phyloP scores from a whole-genome alignment of 2,113 vertebrate species.

The Orthonyx spaldingii region DNA sequence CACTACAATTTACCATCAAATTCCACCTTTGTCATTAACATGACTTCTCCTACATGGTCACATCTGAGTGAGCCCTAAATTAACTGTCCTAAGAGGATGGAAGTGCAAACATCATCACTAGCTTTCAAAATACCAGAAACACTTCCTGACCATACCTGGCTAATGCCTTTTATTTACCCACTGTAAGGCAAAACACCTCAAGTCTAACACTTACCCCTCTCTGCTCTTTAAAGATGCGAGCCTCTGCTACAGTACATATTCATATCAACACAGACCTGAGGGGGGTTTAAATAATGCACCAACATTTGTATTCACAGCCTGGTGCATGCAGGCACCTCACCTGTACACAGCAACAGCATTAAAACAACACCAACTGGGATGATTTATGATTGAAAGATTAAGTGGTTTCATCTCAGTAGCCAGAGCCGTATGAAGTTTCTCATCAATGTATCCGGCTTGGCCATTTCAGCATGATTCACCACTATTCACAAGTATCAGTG shows the following conservation, averaged over 20 bases:
- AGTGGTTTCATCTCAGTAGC: conserved; percentile 47
- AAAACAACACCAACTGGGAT: background rate
- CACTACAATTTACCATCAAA: background rate
- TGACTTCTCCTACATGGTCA: background rate
- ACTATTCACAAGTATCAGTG: background rate
- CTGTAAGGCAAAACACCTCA: accelerated
- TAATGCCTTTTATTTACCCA: background rate
- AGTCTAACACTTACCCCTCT: background rate
- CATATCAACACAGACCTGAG: accelerated
- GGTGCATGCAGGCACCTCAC: background rate
- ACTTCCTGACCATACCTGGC: background rate
- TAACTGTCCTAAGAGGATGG: background rate
- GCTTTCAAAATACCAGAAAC: background rate
- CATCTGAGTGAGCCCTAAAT: background rate
- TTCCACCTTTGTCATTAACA: background rate
- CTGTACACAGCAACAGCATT: background rate
- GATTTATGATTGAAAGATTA: background rate
- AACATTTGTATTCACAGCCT: background rate
- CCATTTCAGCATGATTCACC: conserved; percentile 27
- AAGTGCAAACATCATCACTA: background rate
- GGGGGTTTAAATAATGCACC: background rate
- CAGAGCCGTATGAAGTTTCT: conserved; percentile 48
- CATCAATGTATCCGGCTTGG: conserved; percentile 50
- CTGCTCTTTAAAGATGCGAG: background rate
- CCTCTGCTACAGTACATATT: background rate